Conservation (phyloP, 1,140 invertebrate genomes). For the Nomia melanderi region DNA sequence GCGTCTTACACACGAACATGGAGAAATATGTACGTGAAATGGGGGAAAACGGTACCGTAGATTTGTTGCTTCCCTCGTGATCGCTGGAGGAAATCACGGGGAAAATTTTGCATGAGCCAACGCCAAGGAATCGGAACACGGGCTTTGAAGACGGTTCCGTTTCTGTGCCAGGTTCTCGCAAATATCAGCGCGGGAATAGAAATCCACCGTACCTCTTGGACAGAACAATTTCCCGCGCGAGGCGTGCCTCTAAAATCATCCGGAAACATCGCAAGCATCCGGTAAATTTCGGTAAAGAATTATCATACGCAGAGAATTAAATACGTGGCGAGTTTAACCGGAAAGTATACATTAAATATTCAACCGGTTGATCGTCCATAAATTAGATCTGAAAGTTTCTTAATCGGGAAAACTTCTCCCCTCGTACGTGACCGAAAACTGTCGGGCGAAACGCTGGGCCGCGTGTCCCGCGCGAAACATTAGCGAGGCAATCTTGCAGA, state of each 20-base stretch:
- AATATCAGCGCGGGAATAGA: neutral
- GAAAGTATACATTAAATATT: neutral
- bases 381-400: neutral
- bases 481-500: neutral
- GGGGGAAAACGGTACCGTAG: neutral
- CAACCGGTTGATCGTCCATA: neutral
- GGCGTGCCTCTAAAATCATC: too few relatives aligned
- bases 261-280: neutral
- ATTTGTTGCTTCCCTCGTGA: neutral
- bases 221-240: neutral
- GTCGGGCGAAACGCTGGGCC: neutral
- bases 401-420: neutral
- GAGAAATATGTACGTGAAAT: neutral
- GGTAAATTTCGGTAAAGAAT: too few relatives aligned
- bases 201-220: neutral
- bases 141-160: neutral
- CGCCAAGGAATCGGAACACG: neutral
- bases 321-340: too few relatives aligned
- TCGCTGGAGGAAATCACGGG: neutral
- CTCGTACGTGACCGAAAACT: neutral
- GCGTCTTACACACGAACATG: neutral
- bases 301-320: neutral
- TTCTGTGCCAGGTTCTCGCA: neutral
- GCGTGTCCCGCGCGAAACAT: neutral
- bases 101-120: neutral